Percentiles rank a stretch among this genome's conserved stretches.
These are phyloP conservation scores for Alcis repandata DNA, from an alignment of 2,888 invertebrate species.

Conservation along the genomic window DNA sequence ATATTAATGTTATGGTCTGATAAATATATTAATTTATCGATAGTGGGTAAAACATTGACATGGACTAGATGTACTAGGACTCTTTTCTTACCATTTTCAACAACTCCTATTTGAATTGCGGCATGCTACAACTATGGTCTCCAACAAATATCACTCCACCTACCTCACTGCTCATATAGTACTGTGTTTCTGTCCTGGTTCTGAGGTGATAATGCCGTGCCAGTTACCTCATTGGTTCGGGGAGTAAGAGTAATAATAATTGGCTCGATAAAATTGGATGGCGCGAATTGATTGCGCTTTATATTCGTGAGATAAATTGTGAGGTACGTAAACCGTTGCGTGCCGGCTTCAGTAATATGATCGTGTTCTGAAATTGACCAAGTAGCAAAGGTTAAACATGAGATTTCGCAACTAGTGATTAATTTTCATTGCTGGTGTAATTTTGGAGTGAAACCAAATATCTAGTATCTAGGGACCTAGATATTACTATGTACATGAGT, in stretches of 20 bases:
- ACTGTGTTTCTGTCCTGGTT: slow-evolving; percentile 19
- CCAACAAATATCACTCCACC: neutral
- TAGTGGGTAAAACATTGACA: neutral
- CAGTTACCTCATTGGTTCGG: slow-evolving; percentile 48
- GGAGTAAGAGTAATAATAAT: slow-evolving; percentile 30
- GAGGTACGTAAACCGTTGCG: slow-evolving; percentile 44
- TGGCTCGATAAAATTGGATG: slow-evolving; percentile 61
- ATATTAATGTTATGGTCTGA: neutral
- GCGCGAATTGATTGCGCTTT: slow-evolving; percentile 46
- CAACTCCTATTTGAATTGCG: too few relatives aligned
- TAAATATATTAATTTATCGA: neutral
- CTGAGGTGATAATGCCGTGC: slow-evolving; percentile 70
- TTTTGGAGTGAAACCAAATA: slow-evolving; percentile 7
- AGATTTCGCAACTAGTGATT: slow-evolving; percentile 28
- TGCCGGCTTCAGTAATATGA: slow-evolving; percentile 48
- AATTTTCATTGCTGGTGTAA: slow-evolving; percentile 10
- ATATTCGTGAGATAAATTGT: slow-evolving; percentile 46
- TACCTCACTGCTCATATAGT: slow-evolving; percentile 4
- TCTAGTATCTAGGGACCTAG: neutral
- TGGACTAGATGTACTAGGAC: too few relatives aligned
- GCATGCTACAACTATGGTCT: too few relatives aligned
- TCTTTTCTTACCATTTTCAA: neutral
- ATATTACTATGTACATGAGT: slow-evolving; percentile 4
- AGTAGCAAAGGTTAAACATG: slow-evolving; percentile 45
- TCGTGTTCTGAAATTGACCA: slow-evolving; percentile 33